Conservation (phyloP, 2,113 vertebrate species). For the Hyperopisus bebe region DNA sequence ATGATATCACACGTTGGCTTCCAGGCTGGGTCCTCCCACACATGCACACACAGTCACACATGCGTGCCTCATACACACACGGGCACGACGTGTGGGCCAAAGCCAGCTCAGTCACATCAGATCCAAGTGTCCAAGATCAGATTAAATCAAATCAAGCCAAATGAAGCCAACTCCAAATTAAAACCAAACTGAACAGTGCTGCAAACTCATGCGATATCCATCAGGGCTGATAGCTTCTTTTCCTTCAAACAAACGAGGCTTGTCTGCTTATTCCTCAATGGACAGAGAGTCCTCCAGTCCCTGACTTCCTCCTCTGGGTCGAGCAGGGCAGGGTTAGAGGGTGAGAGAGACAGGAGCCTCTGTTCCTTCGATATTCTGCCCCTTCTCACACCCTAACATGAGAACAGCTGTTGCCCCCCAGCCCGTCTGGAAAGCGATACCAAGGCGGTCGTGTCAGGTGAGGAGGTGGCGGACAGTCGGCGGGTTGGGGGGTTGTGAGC, state of each 20-base stretch:
- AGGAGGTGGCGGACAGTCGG: not conserved
- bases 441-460: conserved; percentile 17
- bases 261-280: conserved; percentile 33
- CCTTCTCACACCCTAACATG: conserved; percentile 41
- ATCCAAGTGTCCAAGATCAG: conserved; percentile 26
- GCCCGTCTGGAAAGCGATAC: conserved; percentile 46
- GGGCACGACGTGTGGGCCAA: conserved; percentile 6
- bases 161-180: not conserved
- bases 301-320: conserved; percentile 31
- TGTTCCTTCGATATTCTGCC: conserved; percentile 31
- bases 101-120: not conserved
- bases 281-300: conserved; percentile 48
- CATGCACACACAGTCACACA: not conserved
- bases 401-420: conserved; percentile 55
- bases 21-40: conserved; percentile 12
- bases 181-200: not conserved
- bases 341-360: conserved; percentile 28
- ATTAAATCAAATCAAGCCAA: not conserved
- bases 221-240: not conserved
- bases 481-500: not conserved
- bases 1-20: conserved; percentile 38
- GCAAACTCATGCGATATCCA: not conserved
- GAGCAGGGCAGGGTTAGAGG: not conserved
- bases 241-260: not conserved
- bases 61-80: conserved; percentile 28